Evolutionary conservation across 2,113 vertebrate species (phyloP), one percentile per base, ranked within the genome.

Genomic region (Chloebia gouldiae): DNA sequence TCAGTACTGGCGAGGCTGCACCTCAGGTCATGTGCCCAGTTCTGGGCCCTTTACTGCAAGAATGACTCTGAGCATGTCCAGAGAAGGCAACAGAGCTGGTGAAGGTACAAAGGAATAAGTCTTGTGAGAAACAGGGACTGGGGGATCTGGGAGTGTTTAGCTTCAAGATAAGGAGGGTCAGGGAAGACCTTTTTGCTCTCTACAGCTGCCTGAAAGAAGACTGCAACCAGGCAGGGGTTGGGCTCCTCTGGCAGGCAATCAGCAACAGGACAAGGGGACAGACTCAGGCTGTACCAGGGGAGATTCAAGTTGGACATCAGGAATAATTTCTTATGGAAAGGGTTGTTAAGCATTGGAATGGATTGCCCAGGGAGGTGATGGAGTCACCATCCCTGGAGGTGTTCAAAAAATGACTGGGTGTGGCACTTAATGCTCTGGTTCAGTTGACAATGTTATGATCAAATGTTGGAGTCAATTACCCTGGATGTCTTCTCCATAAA

Each of bases 21-120:
- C 2, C 13, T 63, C 14, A 1, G 47, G n/a, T 25, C 16, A 16
- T 71, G 40, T 22, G 49, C 51, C 56, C n/a, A 30, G 30, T 17
- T 63, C 56, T 21, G 47, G 40, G n/a, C 40, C 21, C 42, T 71
- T 56, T 21, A 18, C 13, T 49, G 30, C 25, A 71, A 24, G 42
- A 71, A 40, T 47, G 14, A 57, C 42, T 47, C 40, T 35, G 19
- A 63, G 20, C 0, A 0, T 31, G 25, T 56, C 40, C 21, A 31
- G 49, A 71, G 30, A 71, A 56, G 13, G 16, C 20, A 63, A 30
- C 13, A 56, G 25, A 49, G 21, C 7, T 56, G 13, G 13, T 40
- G 57, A 63, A 71, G 15, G 6, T 9, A 49, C 30, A 40, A 30
- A 25, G 18, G 16, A 47, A 5, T 6, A 40, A 54, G 7, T 25